Evolutionary conservation across 2,113 vertebrate species (phyloP), one percentile per base, ranked within the genome.

Genomic region (Alexandromys fortis): DNA sequence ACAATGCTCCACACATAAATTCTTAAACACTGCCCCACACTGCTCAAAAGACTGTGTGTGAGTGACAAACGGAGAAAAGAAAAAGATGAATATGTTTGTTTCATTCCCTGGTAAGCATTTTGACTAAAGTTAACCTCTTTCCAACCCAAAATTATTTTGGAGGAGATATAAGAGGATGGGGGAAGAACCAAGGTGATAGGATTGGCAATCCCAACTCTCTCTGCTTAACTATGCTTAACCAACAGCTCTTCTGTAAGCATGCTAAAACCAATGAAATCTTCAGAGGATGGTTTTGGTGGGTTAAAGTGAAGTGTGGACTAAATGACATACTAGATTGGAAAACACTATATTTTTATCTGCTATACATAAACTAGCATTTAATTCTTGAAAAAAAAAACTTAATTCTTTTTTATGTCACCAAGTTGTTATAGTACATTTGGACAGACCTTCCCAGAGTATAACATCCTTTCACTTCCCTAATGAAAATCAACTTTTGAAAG

Each of bases 1-100:
- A 96, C 95, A 97, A 97, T 94, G 94, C 92, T 96, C 90, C 26
- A 97, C 96, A 97, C 81, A 97, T 45, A 98, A 97, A 98, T 49
- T 89, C 55, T 72, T 26, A 90, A 94, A 95, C 38, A 78, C 24
- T 82, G 24, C 38, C 82, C 45, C 75, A 77, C 63, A 91, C 28
- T 92, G 45, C 38, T 97, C 45, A 94, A 95, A 93, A 94, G 33
- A 19, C 9, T 88, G 42, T 49, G 14, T 65, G 14, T 72, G 6
- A 4, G 17, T 90, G 58, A 92, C n/a, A 83, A 86, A 94, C 86
- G 52, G 47, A 89, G 33, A 55, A 94, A 68, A 88, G 7, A 76
- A 75, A 87, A 87, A 90, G 28, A 22, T 79, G 28, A 91, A 33
- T 86, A 42, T 75, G 4, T 68, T 83, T 92, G 30, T 83, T 42